Evolutionary conservation across 2,797 vertebrate genomes (phyloP).

Genomic region (Natrix natrix): DNA sequence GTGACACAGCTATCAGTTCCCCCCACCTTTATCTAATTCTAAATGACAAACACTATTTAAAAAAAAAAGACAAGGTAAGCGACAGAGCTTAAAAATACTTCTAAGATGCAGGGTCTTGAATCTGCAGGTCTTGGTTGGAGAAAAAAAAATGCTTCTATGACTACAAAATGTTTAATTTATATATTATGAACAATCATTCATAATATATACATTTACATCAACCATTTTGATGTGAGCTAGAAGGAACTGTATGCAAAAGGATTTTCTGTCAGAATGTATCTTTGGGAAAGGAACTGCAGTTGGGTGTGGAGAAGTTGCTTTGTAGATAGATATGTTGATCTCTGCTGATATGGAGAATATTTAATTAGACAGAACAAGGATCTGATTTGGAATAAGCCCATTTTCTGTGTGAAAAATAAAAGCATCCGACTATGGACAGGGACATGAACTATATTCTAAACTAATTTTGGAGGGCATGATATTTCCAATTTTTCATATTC

Average conservation of each 20-base stretch:
- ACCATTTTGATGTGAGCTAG: background rate
- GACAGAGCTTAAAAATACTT: background rate
- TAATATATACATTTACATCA: too few species aligned
- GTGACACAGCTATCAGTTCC: background rate
- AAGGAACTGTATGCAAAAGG: background rate
- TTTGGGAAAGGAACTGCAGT: background rate
- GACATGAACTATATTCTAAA: background rate
- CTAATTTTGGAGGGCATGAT: background rate
- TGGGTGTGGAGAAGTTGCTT: background rate
- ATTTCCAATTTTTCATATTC: background rate
- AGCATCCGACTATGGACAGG: background rate
- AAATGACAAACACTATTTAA: background rate
- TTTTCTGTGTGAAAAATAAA: background rate
- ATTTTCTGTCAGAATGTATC: background rate
- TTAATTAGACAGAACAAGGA: background rate
- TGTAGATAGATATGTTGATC: background rate
- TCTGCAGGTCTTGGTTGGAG: background rate
- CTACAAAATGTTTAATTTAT: background rate
- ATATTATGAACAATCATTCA: background rate
- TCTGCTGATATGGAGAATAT: background rate
- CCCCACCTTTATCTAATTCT: background rate
- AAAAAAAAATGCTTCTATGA: background rate
- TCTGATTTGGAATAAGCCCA: background rate
- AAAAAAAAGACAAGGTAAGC: background rate
- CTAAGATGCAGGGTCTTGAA: background rate